Evolutionary conservation across 1,140 invertebrate species (phyloP).

Genomic region (Bombus haemorrhoidalis): DNA sequence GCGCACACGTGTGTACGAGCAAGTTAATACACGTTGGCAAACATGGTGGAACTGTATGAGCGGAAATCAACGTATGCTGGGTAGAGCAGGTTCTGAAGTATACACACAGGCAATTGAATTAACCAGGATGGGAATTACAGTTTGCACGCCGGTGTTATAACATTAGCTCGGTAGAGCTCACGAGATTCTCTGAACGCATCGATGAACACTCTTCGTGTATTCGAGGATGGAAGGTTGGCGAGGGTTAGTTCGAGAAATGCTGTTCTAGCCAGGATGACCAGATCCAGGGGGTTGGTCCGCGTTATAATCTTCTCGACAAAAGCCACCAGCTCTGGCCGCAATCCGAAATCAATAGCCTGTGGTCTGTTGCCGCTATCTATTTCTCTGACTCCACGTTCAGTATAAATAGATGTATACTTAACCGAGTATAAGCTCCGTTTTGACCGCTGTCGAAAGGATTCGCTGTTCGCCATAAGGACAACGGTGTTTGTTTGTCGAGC

Average conservation of each 20-base stretch:
- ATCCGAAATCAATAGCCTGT: constrained; percentile 75
- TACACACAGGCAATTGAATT: background rate
- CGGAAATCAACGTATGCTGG: background rate
- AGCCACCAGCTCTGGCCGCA: constrained; percentile 68
- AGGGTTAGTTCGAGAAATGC: constrained; percentile 10
- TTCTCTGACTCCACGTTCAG: background rate
- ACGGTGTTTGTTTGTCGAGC: background rate
- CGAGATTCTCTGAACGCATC: background rate
- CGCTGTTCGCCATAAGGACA: no score
- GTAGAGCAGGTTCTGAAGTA: background rate
- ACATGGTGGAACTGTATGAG: background rate
- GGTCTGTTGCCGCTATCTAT: constrained; percentile 69
- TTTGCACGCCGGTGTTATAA: constrained; percentile 8
- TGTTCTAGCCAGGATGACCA: background rate
- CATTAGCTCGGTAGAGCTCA: background rate
- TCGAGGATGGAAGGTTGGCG: background rate
- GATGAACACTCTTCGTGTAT: background rate
- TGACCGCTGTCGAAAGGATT: background rate
- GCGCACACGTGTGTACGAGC: no score
- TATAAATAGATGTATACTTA: constrained; percentile 11
- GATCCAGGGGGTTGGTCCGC: constrained; percentile 41
- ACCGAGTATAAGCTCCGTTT: background rate
- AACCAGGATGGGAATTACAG: background rate
- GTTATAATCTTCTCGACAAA: constrained; percentile 74
- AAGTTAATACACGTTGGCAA: background rate